Conservation (phyloP, 2,113 vertebrate genomes). For the Cacatua alba region DNA sequence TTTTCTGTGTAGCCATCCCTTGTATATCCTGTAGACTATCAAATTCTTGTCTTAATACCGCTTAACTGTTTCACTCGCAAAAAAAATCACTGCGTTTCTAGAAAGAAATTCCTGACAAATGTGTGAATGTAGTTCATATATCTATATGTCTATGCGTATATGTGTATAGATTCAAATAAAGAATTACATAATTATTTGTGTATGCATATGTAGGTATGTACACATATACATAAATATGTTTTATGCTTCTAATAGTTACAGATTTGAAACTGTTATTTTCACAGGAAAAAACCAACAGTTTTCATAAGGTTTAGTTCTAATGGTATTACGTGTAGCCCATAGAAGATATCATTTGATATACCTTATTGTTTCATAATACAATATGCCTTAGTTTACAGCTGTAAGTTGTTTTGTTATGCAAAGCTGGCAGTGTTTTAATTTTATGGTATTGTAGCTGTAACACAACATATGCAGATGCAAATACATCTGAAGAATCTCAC, state of each 20-base stretch:
- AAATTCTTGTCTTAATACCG: neutral
- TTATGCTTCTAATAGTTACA: neutral
- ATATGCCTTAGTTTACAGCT: too few species aligned
- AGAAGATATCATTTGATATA: neutral
- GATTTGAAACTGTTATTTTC: neutral
- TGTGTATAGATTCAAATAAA: neutral
- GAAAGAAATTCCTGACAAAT: neutral
- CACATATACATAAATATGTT: neutral
- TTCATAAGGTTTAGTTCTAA: neutral
- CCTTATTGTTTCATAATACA: neutral
- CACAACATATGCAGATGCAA: too few species aligned
- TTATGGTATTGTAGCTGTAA: too few species aligned
- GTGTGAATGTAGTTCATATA: neutral
- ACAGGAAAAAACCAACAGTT: accelerated
- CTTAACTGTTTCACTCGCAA: neutral
- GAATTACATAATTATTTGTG: neutral
- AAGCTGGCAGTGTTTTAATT: too few species aligned
- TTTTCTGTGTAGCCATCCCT: neutral
- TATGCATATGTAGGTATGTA: neutral
- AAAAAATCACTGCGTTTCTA: neutral
- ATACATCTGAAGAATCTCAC: too few species aligned
- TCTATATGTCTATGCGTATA: neutral
- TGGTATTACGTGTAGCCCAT: neutral
- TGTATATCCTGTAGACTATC: neutral
- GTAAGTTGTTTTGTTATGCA: too few species aligned